These are phyloP conservation scores for Spodoptera frugiperda DNA, from an alignment of 1,140 invertebrate genomes.

Conservation along the genomic window DNA sequence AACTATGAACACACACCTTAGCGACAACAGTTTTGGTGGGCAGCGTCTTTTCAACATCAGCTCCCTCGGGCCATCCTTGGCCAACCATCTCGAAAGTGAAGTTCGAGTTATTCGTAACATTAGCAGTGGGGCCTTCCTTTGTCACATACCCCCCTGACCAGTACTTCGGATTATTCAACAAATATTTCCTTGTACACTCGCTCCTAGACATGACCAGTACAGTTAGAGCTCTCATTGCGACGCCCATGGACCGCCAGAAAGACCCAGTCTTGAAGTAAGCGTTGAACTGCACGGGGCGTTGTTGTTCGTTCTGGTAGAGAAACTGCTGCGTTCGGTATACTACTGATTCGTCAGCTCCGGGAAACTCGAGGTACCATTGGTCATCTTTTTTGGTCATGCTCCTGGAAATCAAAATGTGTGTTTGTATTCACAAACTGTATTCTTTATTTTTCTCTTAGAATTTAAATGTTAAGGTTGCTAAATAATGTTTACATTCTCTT, in stretches of 20 bases:
- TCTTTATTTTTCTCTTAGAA: no score
- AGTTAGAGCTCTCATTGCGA: constrained; percentile 87
- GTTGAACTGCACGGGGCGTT: constrained; percentile 89
- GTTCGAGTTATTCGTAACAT: constrained; percentile 87
- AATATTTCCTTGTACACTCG: constrained; percentile 87
- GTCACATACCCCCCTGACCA: constrained; percentile 87
- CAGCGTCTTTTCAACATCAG: constrained; percentile 87
- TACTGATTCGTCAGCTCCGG: constrained; percentile 93
- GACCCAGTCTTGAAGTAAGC: constrained; percentile 88
- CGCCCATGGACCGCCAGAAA: constrained; percentile 80
- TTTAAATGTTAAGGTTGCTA: no score
- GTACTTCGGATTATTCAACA: constrained; percentile 87
- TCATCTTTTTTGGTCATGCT: constrained; percentile 88
- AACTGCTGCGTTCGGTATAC: constrained; percentile 91
- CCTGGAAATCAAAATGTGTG: constrained; percentile 73
- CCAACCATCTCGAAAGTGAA: constrained; percentile 91
- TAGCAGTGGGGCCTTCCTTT: constrained; percentile 89
- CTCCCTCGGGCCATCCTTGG: constrained; percentile 91
- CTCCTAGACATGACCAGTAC: constrained; percentile 90
- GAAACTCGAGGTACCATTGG: constrained; percentile 92
- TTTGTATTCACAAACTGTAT: no score
- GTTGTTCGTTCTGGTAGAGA: constrained; percentile 89
- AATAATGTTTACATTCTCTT: no score
- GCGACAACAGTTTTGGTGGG: constrained; percentile 90
- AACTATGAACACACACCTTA: constrained; percentile 75